These are phyloP conservation scores for Ptilonorhynchus violaceus DNA, from an alignment of 2,113 vertebrate genomes.

Conservation along the genomic window DNA sequence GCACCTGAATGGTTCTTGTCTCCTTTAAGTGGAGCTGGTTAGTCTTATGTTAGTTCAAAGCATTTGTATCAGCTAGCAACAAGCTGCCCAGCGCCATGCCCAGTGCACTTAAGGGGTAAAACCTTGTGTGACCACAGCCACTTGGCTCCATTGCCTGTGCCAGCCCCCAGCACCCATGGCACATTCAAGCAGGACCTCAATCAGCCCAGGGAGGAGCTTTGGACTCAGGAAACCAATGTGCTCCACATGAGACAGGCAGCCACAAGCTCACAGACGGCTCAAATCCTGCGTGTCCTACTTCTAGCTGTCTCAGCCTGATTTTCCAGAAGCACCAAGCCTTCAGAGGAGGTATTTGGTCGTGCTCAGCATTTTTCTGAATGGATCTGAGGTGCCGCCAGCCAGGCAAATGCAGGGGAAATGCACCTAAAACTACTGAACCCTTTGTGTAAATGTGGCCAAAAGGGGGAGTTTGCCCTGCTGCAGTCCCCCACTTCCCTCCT, in stretches of 20 bases:
- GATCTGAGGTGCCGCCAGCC: background rate
- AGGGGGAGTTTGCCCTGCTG: background rate
- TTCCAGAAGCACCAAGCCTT: slow-evolving; percentile 21
- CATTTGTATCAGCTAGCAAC: background rate
- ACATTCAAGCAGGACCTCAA: background rate
- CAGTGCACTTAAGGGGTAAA: background rate
- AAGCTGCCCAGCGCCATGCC: background rate
- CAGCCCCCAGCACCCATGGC: background rate
- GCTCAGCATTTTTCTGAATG: slow-evolving; percentile 5
- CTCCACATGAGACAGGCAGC: background rate
- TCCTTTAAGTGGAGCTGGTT: background rate
- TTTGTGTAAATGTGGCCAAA: background rate
- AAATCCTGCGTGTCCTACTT: slow-evolving; percentile 30
- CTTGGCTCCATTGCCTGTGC: background rate
- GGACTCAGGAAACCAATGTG: background rate
- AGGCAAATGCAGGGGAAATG: background rate
- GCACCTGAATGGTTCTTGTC: background rate
- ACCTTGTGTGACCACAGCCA: background rate
- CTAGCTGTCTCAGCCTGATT: slow-evolving; percentile 44
- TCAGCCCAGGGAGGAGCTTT: background rate
- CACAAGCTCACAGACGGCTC: background rate
- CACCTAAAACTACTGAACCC: background rate
- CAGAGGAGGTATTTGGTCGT: background rate
- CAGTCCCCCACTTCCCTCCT: background rate
- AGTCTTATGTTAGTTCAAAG: background rate